Conservation (phyloP, 2,888 invertebrate genomes). For the Athalia cordata region DNA sequence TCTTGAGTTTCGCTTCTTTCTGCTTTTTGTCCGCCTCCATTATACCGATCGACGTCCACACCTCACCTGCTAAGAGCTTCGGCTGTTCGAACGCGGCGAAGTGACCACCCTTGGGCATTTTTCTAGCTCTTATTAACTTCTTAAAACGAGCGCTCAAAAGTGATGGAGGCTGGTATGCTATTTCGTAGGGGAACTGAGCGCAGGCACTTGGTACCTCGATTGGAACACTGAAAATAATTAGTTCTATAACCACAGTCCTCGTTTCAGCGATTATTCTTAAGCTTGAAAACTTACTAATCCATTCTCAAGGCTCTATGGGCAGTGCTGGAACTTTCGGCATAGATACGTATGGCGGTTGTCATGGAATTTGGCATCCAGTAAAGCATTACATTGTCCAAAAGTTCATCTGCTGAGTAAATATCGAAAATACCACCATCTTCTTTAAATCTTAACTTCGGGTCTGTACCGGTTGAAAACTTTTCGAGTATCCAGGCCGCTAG, state of each 20-base stretch:
- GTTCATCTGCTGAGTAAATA: constrained; percentile 74
- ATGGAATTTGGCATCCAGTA: constrained; percentile 76
- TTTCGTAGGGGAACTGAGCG: constrained; percentile 66
- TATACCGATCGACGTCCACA: constrained; percentile 57
- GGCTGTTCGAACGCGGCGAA: constrained; percentile 69
- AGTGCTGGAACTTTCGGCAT: constrained; percentile 78
- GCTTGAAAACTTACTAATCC: constrained; percentile 70
- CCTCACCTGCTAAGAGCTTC: constrained; percentile 64
- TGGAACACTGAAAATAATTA: constrained; percentile 54
- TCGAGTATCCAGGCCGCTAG: constrained; percentile 92
- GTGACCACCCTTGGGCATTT: constrained; percentile 67
- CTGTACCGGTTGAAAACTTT: constrained; percentile 86
- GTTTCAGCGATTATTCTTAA: constrained; percentile 4
- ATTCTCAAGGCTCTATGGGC: constrained; percentile 63
- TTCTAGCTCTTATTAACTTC: constrained; percentile 64
- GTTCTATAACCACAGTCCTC: not conserved
- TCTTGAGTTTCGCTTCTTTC: constrained; percentile 11
- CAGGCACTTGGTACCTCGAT: constrained; percentile 65
- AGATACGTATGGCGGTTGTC: constrained; percentile 76
- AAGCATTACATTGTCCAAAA: constrained; percentile 77
- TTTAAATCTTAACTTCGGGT: constrained; percentile 73
- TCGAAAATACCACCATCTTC: constrained; percentile 81
- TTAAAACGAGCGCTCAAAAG: constrained; percentile 62
- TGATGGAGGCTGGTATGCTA: constrained; percentile 58
- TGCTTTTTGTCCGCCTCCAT: constrained; percentile 37